Conservation (phyloP, 2,797 vertebrate species). For the Lutjanus campechanus region DNA sequence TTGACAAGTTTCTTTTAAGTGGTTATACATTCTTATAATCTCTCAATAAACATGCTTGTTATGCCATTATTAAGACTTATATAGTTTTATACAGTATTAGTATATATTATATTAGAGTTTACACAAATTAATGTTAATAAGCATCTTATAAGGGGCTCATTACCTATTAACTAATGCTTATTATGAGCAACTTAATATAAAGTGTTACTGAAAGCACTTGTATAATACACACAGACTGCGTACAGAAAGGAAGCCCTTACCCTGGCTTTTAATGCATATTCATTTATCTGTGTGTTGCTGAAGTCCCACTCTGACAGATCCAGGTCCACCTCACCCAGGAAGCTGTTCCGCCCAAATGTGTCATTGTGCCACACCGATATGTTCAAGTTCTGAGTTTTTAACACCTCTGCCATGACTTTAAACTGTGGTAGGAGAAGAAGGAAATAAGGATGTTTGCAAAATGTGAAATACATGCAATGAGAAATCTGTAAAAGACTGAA, state of each 20-base stretch:
- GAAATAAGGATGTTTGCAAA: background rate
- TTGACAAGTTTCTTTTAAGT: too few species aligned
- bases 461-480: background rate
- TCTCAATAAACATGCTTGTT: too few species aligned
- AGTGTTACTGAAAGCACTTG: background rate
- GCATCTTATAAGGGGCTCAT: too few species aligned
- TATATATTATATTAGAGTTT: too few species aligned
- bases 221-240: background rate
- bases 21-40: too few species aligned
- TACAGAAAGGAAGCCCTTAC: constrained; percentile 72
- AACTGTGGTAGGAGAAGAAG: constrained; percentile 83
- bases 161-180: too few species aligned
- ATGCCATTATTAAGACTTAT: too few species aligned
- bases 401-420: constrained; percentile 85
- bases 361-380: constrained; percentile 96
- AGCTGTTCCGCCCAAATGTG: constrained; percentile 92
- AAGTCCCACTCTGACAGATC: constrained; percentile 93
- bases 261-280: constrained; percentile 90
- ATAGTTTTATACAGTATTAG: too few species aligned
- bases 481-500: background rate
- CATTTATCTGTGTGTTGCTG: constrained; percentile 90
- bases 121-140: too few species aligned
- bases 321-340: constrained; percentile 93
- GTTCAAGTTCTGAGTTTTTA: constrained; percentile 90
- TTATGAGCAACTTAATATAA: too few species aligned